phyloP scores from a whole-genome alignment of 1,140 invertebrate genomes.

The Atopsyche davidsoni region DNA sequence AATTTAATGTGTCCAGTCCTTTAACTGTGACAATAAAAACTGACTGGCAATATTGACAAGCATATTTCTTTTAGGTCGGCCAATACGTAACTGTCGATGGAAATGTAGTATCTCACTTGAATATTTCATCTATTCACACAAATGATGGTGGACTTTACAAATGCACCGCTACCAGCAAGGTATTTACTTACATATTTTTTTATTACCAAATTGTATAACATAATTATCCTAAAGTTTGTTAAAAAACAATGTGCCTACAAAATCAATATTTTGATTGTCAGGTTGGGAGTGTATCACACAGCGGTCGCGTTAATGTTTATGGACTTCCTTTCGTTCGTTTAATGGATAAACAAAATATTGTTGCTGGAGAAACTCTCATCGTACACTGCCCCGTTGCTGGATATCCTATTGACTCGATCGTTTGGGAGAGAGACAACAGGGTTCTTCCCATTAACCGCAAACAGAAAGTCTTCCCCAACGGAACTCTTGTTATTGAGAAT shows the following conservation, averaged over 20 bases:
- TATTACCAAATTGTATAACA: background rate
- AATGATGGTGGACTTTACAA: conserved; percentile 91
- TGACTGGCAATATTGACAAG: background rate
- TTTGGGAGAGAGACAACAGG: conserved; percentile 81
- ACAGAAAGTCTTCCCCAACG: conserved; percentile 90
- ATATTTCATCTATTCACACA: conserved; percentile 85
- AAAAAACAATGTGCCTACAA: conserved; percentile 2
- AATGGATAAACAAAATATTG: conserved; percentile 92
- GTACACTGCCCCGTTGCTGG: conserved; percentile 91
- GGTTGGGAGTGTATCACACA: conserved; percentile 81
- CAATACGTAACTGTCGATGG: conserved; percentile 84
- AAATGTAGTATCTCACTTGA: conserved; percentile 89
- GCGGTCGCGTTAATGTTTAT: conserved; percentile 85
- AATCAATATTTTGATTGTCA: conserved; percentile 29
- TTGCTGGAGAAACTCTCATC: conserved; percentile 82
- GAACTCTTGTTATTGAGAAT: conserved; percentile 89
- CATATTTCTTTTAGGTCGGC: conserved; percentile 60
- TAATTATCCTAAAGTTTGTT: background rate
- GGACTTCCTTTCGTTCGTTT: conserved; percentile 82
- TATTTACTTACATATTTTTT: conserved; percentile 24
- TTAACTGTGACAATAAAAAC: background rate
- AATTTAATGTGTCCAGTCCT: background rate
- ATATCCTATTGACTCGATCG: conserved; percentile 87
- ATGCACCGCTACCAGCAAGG: conserved; percentile 86
- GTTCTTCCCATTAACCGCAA: conserved; percentile 90